A percentile compares a stretch with the other conserved stretches of the same genome.
Evolutionary conservation across 1,140 invertebrate genomes (phyloP).

Genomic region (Dreissena rostriformis): DNA sequence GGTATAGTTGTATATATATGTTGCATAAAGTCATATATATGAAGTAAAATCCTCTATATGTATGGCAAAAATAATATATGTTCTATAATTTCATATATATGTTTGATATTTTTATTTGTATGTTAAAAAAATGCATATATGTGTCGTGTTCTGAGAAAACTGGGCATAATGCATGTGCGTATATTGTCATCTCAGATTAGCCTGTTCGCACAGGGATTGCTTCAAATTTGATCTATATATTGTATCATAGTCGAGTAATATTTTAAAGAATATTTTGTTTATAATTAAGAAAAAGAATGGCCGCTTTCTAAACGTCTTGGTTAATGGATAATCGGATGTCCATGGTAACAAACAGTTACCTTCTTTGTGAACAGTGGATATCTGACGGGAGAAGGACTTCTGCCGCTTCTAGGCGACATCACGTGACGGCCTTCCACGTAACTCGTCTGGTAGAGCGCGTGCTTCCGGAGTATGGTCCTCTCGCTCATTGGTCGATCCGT

Average conservation of each 20-base stretch:
- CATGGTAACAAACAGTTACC: slow-evolving; percentile 2
- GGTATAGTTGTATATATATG: too few relatives aligned
- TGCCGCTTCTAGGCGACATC: background rate
- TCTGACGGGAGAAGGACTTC: background rate
- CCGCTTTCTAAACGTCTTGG: too few relatives aligned
- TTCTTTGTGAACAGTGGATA: background rate
- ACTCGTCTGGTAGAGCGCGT: slow-evolving; percentile 29
- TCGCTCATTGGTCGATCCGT: slow-evolving; percentile 7
- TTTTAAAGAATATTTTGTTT: background rate
- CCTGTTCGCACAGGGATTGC: too few relatives aligned
- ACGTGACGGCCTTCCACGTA: background rate
- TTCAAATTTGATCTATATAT: background rate
- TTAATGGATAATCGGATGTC: background rate
- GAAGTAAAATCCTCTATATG: too few relatives aligned
- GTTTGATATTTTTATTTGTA: too few relatives aligned
- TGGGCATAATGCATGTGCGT: too few relatives aligned
- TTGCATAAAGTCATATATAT: too few relatives aligned
- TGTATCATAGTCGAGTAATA: background rate
- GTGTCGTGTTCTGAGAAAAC: too few relatives aligned
- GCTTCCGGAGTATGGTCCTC: slow-evolving; percentile 10
- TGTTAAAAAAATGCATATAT: too few relatives aligned
- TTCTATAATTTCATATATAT: too few relatives aligned
- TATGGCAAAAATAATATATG: too few relatives aligned
- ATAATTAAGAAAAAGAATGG: background rate
- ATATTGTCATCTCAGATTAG: too few relatives aligned